Base-by-base conservation (phyloP, 2,888 invertebrate genomes). In the Phragmatobia fuliginosa region DNA sequence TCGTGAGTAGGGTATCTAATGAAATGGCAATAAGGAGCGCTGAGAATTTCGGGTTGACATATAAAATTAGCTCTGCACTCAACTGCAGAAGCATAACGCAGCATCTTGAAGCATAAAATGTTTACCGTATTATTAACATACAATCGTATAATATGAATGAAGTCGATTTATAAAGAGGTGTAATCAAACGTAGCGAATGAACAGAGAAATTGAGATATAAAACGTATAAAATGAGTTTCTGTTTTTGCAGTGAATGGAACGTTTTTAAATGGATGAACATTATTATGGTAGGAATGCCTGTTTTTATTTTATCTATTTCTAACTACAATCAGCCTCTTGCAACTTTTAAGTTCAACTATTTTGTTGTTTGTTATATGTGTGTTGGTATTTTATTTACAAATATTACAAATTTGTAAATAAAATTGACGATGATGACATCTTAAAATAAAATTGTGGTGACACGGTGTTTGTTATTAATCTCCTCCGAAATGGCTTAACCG, bases 11-110 rank as follows among this genome's bases (percentile, higher is more conserved):
- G 64, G 64, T 21, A 31, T n/a, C 64, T 60, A 60, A 64, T 41
- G 18, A 18, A 18, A 59, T 45, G 66, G 25, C 63, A 66, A 70
- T 79, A 82, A 67, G 80, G 63, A 74, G 68, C 28, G 49, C 58
- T 59, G 71, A 69, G 73, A 63, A 75, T 71, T 80, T 80, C 74
- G 76, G 77, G 76, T 80, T 82, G 81, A 80, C 80, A 79, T 71
- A 76, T 80, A 78, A 81, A 85, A 80, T 85, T 80, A 85, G 80
- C 75, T 80, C 71, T 68, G 71, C 78, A 75, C 75, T 80, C 80
- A 78, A 77, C 75, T 78, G 79, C 81, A 81, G 80, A 73, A 82
- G 81, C 83, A 75, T 82, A 79, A 83, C 77, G 70, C 65, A 68
- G 58, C 70, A 75, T 79, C 75, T 75, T 63, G 32, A 31, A 28